phyloP scores from a whole-genome alignment of 1,140 invertebrate species.

The Acyrthosiphon pisum region DNA sequence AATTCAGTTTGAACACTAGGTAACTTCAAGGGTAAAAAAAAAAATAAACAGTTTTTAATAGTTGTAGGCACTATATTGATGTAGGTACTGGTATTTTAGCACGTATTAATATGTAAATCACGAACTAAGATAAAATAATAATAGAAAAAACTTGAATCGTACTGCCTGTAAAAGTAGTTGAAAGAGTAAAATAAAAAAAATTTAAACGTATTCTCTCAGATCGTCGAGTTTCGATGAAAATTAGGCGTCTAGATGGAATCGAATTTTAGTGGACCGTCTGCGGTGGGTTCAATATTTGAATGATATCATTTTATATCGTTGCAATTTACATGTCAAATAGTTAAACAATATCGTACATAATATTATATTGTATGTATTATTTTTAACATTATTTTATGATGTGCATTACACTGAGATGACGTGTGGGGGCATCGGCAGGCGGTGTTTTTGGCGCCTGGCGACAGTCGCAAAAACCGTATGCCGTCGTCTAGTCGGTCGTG shows the following conservation, averaged over 20 bases:
- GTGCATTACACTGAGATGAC: neutral
- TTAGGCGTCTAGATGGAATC: neutral
- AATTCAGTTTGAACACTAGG: too few species aligned
- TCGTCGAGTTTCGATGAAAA: neutral
- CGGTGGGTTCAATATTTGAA: neutral
- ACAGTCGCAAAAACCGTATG: conserved; percentile 30
- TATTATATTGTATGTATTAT: neutral
- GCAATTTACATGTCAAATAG: neutral
- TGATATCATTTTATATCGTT: neutral
- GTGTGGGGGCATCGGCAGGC: neutral
- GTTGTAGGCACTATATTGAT: neutral
- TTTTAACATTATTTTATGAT: neutral
- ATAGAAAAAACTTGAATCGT: neutral
- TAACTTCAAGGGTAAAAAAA: neutral
- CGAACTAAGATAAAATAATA: neutral
- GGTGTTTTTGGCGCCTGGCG: conserved; percentile 26
- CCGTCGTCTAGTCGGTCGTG: conserved; percentile 28
- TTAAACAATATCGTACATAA: neutral
- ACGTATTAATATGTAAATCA: neutral
- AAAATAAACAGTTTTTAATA: neutral
- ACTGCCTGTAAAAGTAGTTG: too few species aligned
- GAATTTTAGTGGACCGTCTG: neutral
- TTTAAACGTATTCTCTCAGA: neutral
- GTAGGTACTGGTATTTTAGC: neutral
- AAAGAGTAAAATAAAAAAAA: neutral